Evolutionary conservation across 2,113 vertebrate genomes (phyloP).

Genomic region (Lycaon pictus): DNA sequence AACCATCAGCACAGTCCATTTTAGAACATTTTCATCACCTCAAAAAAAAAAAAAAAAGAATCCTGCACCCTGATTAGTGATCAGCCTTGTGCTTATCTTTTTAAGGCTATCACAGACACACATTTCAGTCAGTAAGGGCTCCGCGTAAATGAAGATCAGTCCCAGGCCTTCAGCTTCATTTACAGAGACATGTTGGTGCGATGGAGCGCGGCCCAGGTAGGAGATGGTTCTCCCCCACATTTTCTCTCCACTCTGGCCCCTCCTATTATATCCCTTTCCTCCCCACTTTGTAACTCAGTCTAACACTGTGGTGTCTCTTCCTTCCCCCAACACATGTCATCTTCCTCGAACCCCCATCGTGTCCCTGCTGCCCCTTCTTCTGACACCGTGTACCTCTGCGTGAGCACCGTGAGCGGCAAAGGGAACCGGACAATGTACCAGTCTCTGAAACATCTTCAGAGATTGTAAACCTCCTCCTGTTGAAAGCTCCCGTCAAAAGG

Average conservation of each 20-base stretch:
- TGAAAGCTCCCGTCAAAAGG: slow-evolving; percentile 57
- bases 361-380: slow-evolving; percentile 69
- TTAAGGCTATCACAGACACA: neutral
- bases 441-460: slow-evolving; percentile 10
- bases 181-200: neutral
- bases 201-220: slow-evolving; percentile 34
- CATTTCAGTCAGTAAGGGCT: neutral
- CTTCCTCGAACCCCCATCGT: slow-evolving; percentile 60
- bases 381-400: slow-evolving; percentile 55
- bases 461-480: neutral
- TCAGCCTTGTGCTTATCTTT: neutral
- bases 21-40: neutral
- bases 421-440: neutral
- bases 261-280: slow-evolving; percentile 52
- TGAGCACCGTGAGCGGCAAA: rapidly evolving
- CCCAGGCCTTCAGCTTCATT: rapidly evolving
- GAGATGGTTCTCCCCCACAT: slow-evolving; percentile 2
- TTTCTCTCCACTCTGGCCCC: neutral
- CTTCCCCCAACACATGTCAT: slow-evolving; percentile 75
- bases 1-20: rapidly evolving
- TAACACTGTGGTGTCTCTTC: neutral
- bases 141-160: too few species aligned
- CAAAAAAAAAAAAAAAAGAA: neutral
- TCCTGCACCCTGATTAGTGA: neutral
- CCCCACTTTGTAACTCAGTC: slow-evolving; percentile 45